Conservation (phyloP, 2,113 vertebrate genomes). For the Rhinogobius similis region DNA sequence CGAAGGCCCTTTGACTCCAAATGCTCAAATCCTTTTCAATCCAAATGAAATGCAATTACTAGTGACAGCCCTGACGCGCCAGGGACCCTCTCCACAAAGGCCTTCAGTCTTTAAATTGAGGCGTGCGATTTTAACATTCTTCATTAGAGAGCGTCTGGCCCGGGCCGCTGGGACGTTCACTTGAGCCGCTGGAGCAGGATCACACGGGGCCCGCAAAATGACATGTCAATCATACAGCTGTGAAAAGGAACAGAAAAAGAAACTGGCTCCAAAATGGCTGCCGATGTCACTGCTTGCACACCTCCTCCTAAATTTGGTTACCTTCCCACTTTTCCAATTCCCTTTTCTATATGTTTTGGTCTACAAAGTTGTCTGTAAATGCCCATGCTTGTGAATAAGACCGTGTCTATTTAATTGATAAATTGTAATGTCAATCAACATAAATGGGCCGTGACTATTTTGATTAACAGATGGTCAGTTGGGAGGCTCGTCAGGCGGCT, state of each 20-base stretch:
- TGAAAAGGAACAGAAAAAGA: constrained; percentile 17
- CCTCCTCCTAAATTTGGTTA: not conserved
- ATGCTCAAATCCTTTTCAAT: constrained; percentile 43
- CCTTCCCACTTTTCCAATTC: not conserved
- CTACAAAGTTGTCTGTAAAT: not conserved
- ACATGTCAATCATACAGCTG: constrained; percentile 29
- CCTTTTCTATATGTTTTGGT: not conserved
- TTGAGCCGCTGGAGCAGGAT: constrained; percentile 42
- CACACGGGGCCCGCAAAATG: constrained; percentile 22
- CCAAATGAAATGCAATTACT: constrained; percentile 48
- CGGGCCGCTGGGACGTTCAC: constrained; percentile 29
- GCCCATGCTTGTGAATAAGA: not conserved
- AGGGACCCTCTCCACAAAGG: constrained; percentile 35
- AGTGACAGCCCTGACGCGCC: constrained; percentile 25
- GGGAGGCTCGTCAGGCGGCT: not conserved
- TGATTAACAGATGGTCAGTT: constrained; percentile 1
- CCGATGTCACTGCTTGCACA: not conserved
- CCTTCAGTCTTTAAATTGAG: constrained; percentile 33
- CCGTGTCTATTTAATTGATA: not conserved
- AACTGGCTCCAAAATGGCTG: constrained; percentile 15
- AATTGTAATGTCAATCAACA: not conserved
- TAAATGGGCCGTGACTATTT: not conserved
- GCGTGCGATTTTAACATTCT: constrained; percentile 43
- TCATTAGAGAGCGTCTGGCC: constrained; percentile 30
- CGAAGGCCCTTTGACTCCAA: constrained; percentile 31